Evolutionary conservation across 2,888 invertebrate genomes (phyloP).

Genomic region (Drosophila maculinotata): DNA sequence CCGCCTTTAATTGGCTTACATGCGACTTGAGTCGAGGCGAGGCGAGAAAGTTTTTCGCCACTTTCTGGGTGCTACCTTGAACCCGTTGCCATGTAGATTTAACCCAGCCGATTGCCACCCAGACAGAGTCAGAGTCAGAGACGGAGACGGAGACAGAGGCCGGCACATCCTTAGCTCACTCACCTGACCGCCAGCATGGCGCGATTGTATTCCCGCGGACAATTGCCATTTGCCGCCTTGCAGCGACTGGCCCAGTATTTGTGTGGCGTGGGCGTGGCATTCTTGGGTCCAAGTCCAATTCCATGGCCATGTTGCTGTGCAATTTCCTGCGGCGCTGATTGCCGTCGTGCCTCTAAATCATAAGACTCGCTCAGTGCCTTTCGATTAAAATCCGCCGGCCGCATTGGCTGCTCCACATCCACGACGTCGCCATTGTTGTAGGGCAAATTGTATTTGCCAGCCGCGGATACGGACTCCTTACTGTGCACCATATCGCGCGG

Average conservation of each 20-base stretch:
- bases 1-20: conserved; percentile 58
- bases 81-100: conserved; percentile 34
- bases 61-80: conserved; percentile 49
- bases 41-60: conserved; percentile 57
- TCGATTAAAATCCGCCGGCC: conserved; percentile 71
- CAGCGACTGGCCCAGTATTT: conserved; percentile 76
- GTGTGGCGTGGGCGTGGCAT: conserved; percentile 66
- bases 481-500: conserved; percentile 59
- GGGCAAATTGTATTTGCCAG: conserved; percentile 44
- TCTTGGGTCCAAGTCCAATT: conserved; percentile 48
- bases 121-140: conserved; percentile 26
- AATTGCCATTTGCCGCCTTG: conserved; percentile 61
- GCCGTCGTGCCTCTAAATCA: conserved; percentile 73
- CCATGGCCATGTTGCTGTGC: conserved; percentile 39
- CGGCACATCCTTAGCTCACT: conserved; percentile 40
- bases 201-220: conserved; percentile 74
- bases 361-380: conserved; percentile 59
- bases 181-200: conserved; percentile 77
- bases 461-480: conserved; percentile 45
- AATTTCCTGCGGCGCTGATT: conserved; percentile 77
- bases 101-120: conserved; percentile 57
- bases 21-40: conserved; percentile 32
- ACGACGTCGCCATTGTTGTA: conserved; percentile 12
- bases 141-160: no score
- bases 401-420: conserved; percentile 30